These are phyloP conservation scores for Lymantria monacha DNA, from an alignment of 2,888 invertebrate species.

Conservation along the genomic window DNA sequence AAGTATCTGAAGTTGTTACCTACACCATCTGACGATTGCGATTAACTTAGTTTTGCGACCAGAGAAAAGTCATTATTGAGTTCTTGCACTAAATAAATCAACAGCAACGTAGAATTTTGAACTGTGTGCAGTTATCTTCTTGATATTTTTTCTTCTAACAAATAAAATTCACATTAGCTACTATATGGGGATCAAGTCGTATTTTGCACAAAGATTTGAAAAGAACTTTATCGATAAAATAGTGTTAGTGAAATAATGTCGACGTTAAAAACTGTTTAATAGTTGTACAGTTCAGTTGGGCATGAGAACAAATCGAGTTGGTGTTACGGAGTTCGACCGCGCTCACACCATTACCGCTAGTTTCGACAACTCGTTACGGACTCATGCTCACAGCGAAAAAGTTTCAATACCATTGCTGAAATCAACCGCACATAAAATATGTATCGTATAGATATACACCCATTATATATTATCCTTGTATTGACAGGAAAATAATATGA, in stretches of 20 bases:
- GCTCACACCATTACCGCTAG: constrained; percentile 32
- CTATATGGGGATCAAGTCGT: too few species aligned
- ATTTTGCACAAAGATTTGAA: not conserved
- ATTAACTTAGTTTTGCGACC: too few species aligned
- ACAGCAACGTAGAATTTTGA: too few species aligned
- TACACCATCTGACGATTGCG: too few species aligned
- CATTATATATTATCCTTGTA: too few species aligned
- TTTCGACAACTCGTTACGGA: constrained; percentile 36
- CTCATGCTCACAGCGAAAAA: constrained; percentile 35
- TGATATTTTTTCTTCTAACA: too few species aligned
- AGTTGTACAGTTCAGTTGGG: constrained; percentile 25
- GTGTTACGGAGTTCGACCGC: constrained; percentile 19
- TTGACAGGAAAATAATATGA: too few species aligned
- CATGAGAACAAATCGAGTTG: constrained; percentile 26
- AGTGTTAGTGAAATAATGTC: constrained; percentile 16
- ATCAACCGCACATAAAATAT: constrained; percentile 10
- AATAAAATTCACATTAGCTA: too few species aligned
- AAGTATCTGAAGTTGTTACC: too few species aligned
- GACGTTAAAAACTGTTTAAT: constrained; percentile 35
- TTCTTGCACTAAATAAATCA: too few species aligned
- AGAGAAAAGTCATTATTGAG: too few species aligned
- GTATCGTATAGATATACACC: constrained; percentile 3
- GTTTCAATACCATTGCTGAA: constrained; percentile 27
- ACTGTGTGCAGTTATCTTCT: too few species aligned
- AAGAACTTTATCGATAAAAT: constrained; percentile 28